Percentiles rank a stretch among this genome's conserved stretches.
These are phyloP conservation scores for Cryptoprocta ferox DNA, from an alignment of 2,797 vertebrate genomes.

Conservation along the genomic window DNA sequence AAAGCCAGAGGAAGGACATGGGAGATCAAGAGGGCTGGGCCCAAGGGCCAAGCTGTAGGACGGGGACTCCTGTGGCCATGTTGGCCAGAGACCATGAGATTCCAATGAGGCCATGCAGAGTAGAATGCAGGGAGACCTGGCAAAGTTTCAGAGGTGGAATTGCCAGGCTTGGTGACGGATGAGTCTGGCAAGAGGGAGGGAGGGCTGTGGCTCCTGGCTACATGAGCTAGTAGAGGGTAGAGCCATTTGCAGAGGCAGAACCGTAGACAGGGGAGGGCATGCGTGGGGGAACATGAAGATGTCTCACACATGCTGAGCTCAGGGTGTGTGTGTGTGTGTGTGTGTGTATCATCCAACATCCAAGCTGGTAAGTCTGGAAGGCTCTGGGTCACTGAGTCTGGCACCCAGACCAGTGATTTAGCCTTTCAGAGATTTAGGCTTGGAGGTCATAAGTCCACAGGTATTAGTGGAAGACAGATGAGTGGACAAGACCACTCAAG, in stretches of 20 bases:
- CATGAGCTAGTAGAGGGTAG: not conserved
- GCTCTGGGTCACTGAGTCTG: not conserved
- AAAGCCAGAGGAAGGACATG: not conserved
- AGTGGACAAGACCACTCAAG: not conserved
- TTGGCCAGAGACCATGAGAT: fast-evolving
- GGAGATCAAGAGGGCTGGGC: not conserved
- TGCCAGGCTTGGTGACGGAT: not conserved
- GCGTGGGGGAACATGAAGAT: fast-evolving
- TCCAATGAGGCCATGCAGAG: not conserved
- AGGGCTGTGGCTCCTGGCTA: not conserved
- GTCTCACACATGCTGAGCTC: not conserved
- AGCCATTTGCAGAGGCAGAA: not conserved
- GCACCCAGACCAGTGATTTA: not conserved
- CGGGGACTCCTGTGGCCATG: not conserved
- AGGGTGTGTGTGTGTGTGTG: not conserved
- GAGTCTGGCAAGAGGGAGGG: not conserved
- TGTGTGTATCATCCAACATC: not conserved
- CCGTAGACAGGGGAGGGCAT: not conserved
- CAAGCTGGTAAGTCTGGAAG: not conserved
- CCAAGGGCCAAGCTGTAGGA: not conserved
- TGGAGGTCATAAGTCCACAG: not conserved
- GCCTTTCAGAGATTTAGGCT: not conserved
- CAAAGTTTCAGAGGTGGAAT: not conserved
- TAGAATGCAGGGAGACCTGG: not conserved
- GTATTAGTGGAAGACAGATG: not conserved